Percentiles rank a stretch among this genome's conserved stretches.
Evolutionary conservation across 2,113 vertebrate genomes (phyloP).

Genomic region (Eleginops maclovinus): DNA sequence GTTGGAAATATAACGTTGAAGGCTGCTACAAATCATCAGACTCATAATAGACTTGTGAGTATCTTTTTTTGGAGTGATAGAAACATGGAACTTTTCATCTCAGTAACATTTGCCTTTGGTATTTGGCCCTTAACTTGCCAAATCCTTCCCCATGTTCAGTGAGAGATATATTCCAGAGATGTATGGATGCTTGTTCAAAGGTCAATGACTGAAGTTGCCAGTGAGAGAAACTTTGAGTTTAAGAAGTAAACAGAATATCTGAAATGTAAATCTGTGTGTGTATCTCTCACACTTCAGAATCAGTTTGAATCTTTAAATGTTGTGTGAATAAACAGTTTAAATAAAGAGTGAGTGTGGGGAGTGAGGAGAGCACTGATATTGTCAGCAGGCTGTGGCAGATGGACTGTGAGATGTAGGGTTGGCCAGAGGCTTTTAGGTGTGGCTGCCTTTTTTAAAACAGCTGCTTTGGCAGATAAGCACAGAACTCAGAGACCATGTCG

Average conservation of each 20-base stretch:
- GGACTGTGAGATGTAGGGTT: slow-evolving; percentile 35
- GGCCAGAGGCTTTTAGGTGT: slow-evolving; percentile 33
- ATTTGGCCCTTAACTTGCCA: slow-evolving; percentile 22
- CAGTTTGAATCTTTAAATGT: slow-evolving; percentile 20
- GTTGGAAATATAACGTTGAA: neutral
- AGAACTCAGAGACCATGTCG: neutral
- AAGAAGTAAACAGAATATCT: slow-evolving; percentile 11
- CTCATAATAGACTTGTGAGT: neutral
- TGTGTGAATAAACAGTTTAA: slow-evolving; percentile 17
- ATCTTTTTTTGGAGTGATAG: neutral
- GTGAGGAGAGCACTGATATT: slow-evolving; percentile 25
- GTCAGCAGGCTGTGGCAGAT: slow-evolving; percentile 48
- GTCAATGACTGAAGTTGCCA: slow-evolving; percentile 30
- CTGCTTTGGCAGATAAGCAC: slow-evolving; percentile 47
- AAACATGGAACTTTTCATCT: neutral
- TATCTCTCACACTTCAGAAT: slow-evolving; percentile 11
- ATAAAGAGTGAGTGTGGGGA: slow-evolving; percentile 16
- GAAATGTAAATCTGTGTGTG: neutral
- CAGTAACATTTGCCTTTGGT: neutral
- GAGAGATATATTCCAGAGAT: slow-evolving; percentile 20
- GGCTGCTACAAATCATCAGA: neutral
- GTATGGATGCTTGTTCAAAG: slow-evolving; percentile 10
- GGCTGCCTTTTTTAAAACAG: slow-evolving; percentile 42
- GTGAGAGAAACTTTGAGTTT: slow-evolving; percentile 11
- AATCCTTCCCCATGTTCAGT: slow-evolving; percentile 13